Base-by-base conservation (phyloP, 2,113 vertebrate species). In the Athene cunicularia region DNA sequence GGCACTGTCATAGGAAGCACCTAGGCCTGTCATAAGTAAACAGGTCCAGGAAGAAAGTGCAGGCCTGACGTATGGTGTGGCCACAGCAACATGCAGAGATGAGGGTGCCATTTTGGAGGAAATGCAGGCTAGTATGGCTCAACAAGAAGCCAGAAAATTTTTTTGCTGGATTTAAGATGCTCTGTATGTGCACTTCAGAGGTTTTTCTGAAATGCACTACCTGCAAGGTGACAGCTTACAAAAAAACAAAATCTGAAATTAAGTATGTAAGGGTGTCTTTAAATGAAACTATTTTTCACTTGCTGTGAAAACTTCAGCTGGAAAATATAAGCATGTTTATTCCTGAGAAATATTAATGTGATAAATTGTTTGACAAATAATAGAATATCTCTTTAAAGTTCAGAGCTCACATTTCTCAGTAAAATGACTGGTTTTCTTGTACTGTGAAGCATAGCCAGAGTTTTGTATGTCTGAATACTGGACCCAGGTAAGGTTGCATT, bases 71-170 rank as follows among this genome's bases (percentile, higher is more conserved):
- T 90, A 59, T 82, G 76, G 81, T 30, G 77, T 97, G 92, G 71
- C 97, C 94, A 91, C 97, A 97, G 98, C 95, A 98, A 97, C 95
- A n/a, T 94, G 94, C 84, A 95, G 60, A 87, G 92, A 96, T 74
- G 75, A 83, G 37, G 41, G 93, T 96, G 92, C 84, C 81, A 16
- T 95, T 72, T 73, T 96, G 82, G 81, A 97, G 64, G 86, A 33
- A 85, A 73, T 92, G 80, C 87, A 87, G 66, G 62, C 93, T 92
- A 17, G 41, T 45, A 26, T 80, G 81, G 77, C 47, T 96, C 80
- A 76, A 49, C 47, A 81, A 95, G 90, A 92, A 95, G 77, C 67
- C 67, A 87, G 82, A 94, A 95, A 86, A 59, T 85, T 26, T 39
- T 73, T 87, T 75, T 49, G 39, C 35, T 72, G 59, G 76, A 71